Percentiles rank a stretch among this genome's conserved stretches.
phyloP scores from a whole-genome alignment of 1,140 invertebrate genomes.

The Aphelenchoides besseyi region DNA sequence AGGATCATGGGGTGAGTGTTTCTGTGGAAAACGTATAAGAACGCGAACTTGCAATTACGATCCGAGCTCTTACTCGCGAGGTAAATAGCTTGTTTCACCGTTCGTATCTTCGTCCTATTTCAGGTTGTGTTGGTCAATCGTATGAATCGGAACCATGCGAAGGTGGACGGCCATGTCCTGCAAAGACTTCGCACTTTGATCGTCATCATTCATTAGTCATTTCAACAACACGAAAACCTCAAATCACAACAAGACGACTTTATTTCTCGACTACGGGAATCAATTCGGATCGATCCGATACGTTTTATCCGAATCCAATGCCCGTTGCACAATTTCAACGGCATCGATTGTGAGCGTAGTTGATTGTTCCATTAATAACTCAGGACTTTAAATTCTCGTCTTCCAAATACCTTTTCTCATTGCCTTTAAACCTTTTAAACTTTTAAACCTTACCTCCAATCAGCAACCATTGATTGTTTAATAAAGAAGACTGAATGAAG shows the following conservation, averaged over 20 bases:
- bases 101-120: background rate
- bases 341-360: too few relatives aligned
- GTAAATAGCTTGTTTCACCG: background rate
- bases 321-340: background rate
- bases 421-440: too few relatives aligned
- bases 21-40: slow-evolving; percentile 24
- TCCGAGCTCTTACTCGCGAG: slow-evolving; percentile 8
- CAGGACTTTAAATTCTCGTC: too few relatives aligned
- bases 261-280: background rate
- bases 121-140: slow-evolving; percentile 24
- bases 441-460: too few relatives aligned
- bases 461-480: too few relatives aligned
- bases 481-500: too few relatives aligned
- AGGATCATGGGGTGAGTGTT: slow-evolving; percentile 24
- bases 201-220: background rate
- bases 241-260: background rate
- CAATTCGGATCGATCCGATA: background rate
- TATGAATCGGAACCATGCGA: slow-evolving; percentile 11
- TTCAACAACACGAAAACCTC: background rate
- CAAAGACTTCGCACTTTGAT: background rate
- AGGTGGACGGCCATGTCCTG: slow-evolving; percentile 12
- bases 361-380: too few relatives aligned
- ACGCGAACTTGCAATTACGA: slow-evolving; percentile 25
- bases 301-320: background rate
- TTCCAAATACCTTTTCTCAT: too few relatives aligned